Evolutionary conservation across 2,113 vertebrate species (phyloP).

Genomic region (Stegostoma tigrinum): DNA sequence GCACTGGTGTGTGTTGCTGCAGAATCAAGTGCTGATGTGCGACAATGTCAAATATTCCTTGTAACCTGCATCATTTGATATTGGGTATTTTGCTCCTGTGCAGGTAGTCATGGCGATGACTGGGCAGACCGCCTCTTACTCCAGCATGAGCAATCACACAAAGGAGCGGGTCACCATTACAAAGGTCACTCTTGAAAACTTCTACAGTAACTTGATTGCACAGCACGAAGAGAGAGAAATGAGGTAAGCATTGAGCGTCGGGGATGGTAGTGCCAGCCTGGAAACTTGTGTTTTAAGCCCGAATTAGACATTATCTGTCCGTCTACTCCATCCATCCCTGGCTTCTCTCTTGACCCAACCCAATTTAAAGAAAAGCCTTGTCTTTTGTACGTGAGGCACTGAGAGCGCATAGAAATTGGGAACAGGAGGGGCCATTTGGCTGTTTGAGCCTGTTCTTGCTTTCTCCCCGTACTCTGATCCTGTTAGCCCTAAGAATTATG

Average conservation of each 20-base stretch:
- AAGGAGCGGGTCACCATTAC: slow-evolving; percentile 97
- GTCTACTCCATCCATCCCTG: background rate
- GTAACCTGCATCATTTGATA: background rate
- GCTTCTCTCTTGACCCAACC: background rate
- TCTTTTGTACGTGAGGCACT: background rate
- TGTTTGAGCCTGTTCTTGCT: no score
- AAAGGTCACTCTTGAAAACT: slow-evolving; percentile 95
- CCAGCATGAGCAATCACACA: slow-evolving; percentile 96
- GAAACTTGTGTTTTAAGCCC: background rate
- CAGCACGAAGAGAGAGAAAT: slow-evolving; percentile 95
- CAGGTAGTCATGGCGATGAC: slow-evolving; percentile 91
- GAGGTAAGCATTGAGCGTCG: slow-evolving; percentile 62
- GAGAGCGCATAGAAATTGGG: background rate
- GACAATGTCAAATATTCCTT: background rate
- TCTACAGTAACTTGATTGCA: slow-evolving; percentile 92
- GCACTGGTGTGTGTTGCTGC: background rate
- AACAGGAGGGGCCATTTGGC: no score
- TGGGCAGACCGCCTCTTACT: slow-evolving; percentile 72
- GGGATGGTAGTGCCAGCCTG: background rate
- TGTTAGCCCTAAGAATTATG: no score
- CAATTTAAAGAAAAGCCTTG: no score
- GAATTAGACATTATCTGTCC: background rate
- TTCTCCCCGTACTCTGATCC: no score
- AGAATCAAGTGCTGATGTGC: background rate
- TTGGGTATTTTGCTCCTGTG: slow-evolving; percentile 14